Evolutionary conservation across 2,797 vertebrate species (phyloP), one percentile per base, ranked within the genome.

Genomic region (Remorina albescens): DNA sequence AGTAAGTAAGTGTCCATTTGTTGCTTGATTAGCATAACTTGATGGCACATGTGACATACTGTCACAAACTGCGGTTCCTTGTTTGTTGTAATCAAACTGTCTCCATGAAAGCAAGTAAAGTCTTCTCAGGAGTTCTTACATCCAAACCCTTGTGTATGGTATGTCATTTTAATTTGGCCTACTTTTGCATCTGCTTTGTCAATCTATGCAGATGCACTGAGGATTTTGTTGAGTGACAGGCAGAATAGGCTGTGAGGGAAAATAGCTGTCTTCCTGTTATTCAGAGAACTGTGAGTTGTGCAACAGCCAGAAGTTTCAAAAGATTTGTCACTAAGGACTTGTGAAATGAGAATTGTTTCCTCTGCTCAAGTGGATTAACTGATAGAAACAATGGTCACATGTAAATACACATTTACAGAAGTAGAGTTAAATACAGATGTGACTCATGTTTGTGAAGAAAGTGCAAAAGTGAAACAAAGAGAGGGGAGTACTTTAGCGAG

Each of bases 201-300:
- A n/a, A 57, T 63, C 69, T 16, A 54, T 50, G 25, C 41, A 68
- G 15, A 59, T 25, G n/a, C 54, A 51, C 42, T 60, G 53, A 78
- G 42, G 57, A 76, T 6, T 80, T 71, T 56, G 25, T 25, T 67
- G 49, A 71, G 57, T 82, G 87, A 85, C 81, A 77, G 57, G 62
- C 74, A 82, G 81, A 79, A 89, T 83, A 83, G 19, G 71, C 47
- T 39, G 8, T 82, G 57, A 84, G 57, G 62, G 80, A 80, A 85
- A 86, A 85, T 79, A 71, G 30, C 55, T 62, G 32, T 67, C 86
- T 93, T 90, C 87, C 88, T 90, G 89, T 88, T 90, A 82, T 88
- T 91, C 82, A 86, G 47, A 87, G 59, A 70, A 34, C 26, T 61
- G 57, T 1, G 51, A 80, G 57, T 91, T 90, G 81, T 47, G 86